Percentiles rank a stretch among this genome's conserved stretches.
Evolutionary conservation across 1,140 invertebrate genomes (phyloP).

Genomic region (Tetramorium simillimum): DNA sequence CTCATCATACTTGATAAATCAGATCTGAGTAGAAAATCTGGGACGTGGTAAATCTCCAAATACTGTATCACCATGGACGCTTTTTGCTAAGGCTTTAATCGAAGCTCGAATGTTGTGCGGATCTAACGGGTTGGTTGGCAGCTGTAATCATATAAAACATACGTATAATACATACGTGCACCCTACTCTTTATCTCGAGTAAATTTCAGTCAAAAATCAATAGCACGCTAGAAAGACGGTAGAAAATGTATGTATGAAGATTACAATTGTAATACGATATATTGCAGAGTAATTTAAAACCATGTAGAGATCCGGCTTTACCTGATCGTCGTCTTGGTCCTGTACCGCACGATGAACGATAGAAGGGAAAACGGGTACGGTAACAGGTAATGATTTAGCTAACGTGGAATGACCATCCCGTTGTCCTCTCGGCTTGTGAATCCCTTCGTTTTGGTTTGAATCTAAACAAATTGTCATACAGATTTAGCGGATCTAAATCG

Average conservation of each 20-base stretch:
- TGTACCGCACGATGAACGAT: conserved; percentile 75
- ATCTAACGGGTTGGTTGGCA: conserved; percentile 79
- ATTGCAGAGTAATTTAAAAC: background rate
- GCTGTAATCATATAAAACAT: conserved; percentile 64
- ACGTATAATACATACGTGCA: background rate
- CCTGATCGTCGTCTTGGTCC: conserved; percentile 84
- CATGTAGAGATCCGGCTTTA: conserved; percentile 67
- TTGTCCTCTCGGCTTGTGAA: conserved; percentile 81
- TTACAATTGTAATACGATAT: background rate
- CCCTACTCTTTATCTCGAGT: background rate
- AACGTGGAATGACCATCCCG: conserved; percentile 80
- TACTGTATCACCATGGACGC: conserved; percentile 93
- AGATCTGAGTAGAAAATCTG: conserved; percentile 92
- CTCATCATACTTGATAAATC: conserved; percentile 77
- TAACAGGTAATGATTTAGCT: conserved; percentile 87
- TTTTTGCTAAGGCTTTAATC: conserved; percentile 94
- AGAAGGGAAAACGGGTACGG: conserved; percentile 85
- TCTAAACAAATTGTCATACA: conserved; percentile 71
- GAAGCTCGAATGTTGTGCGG: conserved; percentile 93
- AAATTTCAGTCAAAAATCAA: background rate
- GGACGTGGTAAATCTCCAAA: conserved; percentile 94
- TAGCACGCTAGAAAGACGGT: too few relatives aligned
- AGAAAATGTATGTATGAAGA: background rate
- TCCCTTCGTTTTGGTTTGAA: conserved; percentile 84
- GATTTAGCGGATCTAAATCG: background rate